phyloP scores from a whole-genome alignment of 2,888 invertebrate species.

The Eupithecia subumbrata region DNA sequence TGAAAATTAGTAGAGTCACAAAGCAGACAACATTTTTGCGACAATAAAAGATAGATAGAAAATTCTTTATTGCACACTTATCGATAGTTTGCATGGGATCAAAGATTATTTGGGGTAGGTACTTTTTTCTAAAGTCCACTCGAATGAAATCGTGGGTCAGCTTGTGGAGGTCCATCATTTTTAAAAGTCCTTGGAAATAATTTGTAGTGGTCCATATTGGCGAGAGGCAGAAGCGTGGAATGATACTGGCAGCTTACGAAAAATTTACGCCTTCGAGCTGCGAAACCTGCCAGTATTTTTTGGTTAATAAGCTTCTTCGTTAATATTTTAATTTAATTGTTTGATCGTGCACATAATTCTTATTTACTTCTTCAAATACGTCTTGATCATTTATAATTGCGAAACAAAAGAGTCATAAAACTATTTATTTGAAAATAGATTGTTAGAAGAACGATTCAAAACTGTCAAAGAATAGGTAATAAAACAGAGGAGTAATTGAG shows the following conservation, averaged over 20 bases:
- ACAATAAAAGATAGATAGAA: too few relatives aligned
- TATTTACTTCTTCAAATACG: background rate
- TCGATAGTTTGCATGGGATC: too few relatives aligned
- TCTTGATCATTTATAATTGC: background rate
- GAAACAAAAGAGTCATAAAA: background rate
- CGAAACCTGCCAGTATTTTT: background rate
- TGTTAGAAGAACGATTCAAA: background rate
- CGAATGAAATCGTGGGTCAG: too few relatives aligned
- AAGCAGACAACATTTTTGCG: background rate
- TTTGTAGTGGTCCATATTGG: too few relatives aligned
- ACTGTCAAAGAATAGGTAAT: slow-evolving; percentile 30
- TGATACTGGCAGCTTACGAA: too few relatives aligned
- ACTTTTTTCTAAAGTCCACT: too few relatives aligned
- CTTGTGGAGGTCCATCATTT: too few relatives aligned
- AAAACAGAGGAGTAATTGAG: slow-evolving; percentile 43
- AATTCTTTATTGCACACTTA: too few relatives aligned
- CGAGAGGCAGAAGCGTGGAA: too few relatives aligned
- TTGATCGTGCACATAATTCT: background rate
- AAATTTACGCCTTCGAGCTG: background rate
- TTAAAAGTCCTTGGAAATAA: too few relatives aligned
- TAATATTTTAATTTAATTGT: background rate
- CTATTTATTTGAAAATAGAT: slow-evolving; percentile 16
- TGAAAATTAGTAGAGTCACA: background rate
- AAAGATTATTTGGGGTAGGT: too few relatives aligned
- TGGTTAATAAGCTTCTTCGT: background rate